Base-by-base conservation (phyloP, 2,797 vertebrate genomes). In the Chelon labrosus region DNA sequence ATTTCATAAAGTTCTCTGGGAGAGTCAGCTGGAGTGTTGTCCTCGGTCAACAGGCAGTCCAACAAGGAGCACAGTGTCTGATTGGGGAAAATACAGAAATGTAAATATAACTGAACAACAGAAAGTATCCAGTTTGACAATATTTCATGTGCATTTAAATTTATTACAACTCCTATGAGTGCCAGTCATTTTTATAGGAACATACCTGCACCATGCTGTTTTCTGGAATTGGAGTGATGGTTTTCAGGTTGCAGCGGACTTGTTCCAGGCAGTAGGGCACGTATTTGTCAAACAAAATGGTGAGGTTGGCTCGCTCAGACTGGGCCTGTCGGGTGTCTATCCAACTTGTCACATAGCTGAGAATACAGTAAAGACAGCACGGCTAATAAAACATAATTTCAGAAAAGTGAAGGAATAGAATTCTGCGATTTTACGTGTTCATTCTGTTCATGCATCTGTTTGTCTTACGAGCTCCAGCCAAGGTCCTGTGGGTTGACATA, bases 11-110 rank as follows among this genome's bases (percentile, higher is more conserved):
- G 92, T 61, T 96, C 92, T 77, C 94, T 87, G 55, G 94, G 91
- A 63, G 95, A 96, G 85, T 97, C 96, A 1, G 93, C 82, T 22
- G 96, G 96, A 70, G 94, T 96, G 86, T 95, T 96, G 58, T 95
- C 91, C 70, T 93, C 87, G 27, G 94, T 95, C 70, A 94, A 83
- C 76, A 97, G 90, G 73, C 95, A 96, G 90, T 95, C 94, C 89
- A 94, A 74, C 88, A 96, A 88, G 16, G 88, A 96, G 64, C 91
- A 96, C 83, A 96, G 93, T 4, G 89, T 96, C 94, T 96, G 87
- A 75, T 80, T 61, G 80, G 85, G 10, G 14, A 66, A 75, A 61
- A 78, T 8, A 59, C 6, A 84, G 0, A 65, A 25, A 71, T 38
- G 5, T 17, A 19, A 14, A 59, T 6, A 8, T 39, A 19, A 66